Base-by-base conservation (phyloP, 1,140 invertebrate genomes). In the Triops longicaudatus region DNA sequence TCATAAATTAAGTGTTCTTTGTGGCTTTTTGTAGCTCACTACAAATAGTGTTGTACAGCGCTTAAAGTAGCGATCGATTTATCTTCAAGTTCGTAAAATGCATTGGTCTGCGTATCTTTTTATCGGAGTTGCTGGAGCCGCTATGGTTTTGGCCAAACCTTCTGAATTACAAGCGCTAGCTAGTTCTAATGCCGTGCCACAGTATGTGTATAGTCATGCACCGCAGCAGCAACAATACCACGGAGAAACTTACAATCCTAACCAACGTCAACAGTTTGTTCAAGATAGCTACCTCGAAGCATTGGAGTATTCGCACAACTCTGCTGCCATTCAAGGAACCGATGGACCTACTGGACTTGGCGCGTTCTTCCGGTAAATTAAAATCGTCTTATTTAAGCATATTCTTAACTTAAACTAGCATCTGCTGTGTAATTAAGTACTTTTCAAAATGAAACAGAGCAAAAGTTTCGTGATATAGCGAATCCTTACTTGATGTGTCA, bases 261-360 rank as follows among this genome's bases (percentile, higher is more conserved):
- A n/a, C 6, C 50, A 77, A 37, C 76, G 76, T 12, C 76, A 77
- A 37, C 42, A 43, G 42, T 43, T 75, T 26, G 72, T 41, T 26
- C 71, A 77, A 74, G 78, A 78, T 42, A 78, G 78, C 78, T 78
- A 78, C 75, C 73, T 78, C 27, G 78, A 76, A 76, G 78, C 78
- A 12, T 75, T 78, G 27, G 78, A 78, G 76, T 78, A 78, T 72
- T 78, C 78, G 17, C 78, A 78, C 11, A 78, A 78, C 42, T 78
- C 78, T 14, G 78, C 74, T 44, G 14, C 75, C 44, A 27, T 78
- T 43, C 78, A 78, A 76, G 78, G 78, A 22, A 44, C 44, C n/a
- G 78, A 78, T 28, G 63, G 31, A 27, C 37, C 26, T 43, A 42
- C 71, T 42, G 72, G 78, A 14, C 76, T 78, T 27, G 72, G 27